These are phyloP conservation scores for Scaptomyza hsui DNA, from an alignment of 1,140 invertebrate genomes.

Conservation along the genomic window DNA sequence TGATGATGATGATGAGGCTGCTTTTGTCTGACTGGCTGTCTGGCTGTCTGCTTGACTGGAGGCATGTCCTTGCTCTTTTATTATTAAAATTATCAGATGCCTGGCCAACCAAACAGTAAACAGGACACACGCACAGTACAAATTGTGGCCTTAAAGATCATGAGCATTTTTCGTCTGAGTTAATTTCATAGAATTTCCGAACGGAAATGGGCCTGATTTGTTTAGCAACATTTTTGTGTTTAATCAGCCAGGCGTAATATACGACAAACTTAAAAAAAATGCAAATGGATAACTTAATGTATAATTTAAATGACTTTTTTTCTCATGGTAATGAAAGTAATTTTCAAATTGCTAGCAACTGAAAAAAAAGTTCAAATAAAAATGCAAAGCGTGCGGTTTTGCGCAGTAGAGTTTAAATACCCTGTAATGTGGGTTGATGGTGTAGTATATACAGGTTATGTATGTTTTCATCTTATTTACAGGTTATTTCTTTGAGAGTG, in stretches of 20 bases:
- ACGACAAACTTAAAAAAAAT: constrained; percentile 25
- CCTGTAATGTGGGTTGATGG: not conserved
- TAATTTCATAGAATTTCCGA: constrained; percentile 25
- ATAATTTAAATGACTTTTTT: constrained; percentile 71
- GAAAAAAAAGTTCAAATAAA: constrained; percentile 8
- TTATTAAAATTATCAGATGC: constrained; percentile 17
- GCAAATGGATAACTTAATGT: constrained; percentile 36
- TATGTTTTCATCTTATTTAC: not conserved
- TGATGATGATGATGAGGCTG: constrained; percentile 36
- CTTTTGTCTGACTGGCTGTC: not conserved
- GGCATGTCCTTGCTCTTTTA: constrained; percentile 24
- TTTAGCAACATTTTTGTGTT: constrained; percentile 13
- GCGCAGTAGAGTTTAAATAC: not conserved
- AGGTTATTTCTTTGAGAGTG: constrained; percentile 1
- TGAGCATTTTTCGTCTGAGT: constrained; percentile 6
- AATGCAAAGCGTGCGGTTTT: constrained; percentile 42
- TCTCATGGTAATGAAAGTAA: constrained; percentile 74
- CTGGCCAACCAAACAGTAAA: constrained; percentile 5
- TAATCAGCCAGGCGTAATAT: constrained; percentile 37
- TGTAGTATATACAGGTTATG: not conserved
- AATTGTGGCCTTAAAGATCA: constrained; percentile 37
- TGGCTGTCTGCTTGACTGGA: not conserved
- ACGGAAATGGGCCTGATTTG: constrained; percentile 53
- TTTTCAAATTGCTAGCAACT: constrained; percentile 58
- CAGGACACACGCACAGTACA: no score